Evolutionary conservation across 92 coral and sea anemone genomes (phyloP).

Genomic region (Metridium senile): DNA sequence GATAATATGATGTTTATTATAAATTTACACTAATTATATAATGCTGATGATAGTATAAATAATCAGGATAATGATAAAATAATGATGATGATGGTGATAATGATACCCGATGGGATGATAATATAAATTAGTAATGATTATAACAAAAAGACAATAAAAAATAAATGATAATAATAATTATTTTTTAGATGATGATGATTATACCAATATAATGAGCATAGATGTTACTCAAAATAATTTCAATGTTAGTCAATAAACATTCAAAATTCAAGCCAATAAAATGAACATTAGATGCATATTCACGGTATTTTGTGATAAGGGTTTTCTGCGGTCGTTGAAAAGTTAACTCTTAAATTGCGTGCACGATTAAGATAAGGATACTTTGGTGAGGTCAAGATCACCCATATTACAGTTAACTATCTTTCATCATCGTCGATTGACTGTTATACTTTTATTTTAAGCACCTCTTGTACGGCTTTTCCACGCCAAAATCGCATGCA

Average conservation of each 20-base stretch:
- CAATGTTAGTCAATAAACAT: too few species aligned
- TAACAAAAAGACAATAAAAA: not conserved
- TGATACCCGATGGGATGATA: not conserved
- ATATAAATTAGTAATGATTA: not conserved
- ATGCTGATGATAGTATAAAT: not conserved
- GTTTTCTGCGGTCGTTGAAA: too few species aligned
- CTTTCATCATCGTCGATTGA: constrained; percentile 13
- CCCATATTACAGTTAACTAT: constrained; percentile 15
- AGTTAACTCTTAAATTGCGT: constrained; percentile 7
- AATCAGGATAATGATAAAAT: not conserved
- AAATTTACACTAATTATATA: too few species aligned
- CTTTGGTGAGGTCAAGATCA: constrained; percentile 17
- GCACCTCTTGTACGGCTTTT: constrained; percentile 7
- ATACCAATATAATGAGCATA: too few species aligned
- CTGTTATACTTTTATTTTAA: constrained; percentile 10
- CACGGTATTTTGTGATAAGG: too few species aligned
- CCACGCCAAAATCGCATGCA: not conserved
- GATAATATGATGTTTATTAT: not conserved
- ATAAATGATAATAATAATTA: not conserved
- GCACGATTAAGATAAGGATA: constrained; percentile 15
- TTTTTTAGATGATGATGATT: not conserved
- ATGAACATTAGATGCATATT: too few species aligned
- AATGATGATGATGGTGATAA: not conserved
- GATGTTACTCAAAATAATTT: too few species aligned
- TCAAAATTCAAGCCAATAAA: too few species aligned